phyloP scores from a whole-genome alignment of 2,888 invertebrate genomes.

The Coenonympha glycerion region DNA sequence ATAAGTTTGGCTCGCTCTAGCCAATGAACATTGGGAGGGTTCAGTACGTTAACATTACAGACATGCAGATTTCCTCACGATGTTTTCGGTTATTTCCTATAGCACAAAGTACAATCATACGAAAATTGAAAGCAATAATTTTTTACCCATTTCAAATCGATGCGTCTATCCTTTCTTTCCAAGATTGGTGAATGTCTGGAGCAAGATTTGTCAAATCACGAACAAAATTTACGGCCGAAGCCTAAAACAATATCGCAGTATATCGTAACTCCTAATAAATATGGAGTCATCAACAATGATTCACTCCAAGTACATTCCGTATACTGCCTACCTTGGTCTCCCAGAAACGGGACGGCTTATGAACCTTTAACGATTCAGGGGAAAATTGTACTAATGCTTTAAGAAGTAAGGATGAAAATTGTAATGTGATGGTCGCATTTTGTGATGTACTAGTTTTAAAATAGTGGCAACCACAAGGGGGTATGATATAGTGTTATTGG shows the following conservation, averaged over 20 bases:
- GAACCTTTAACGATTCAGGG: not conserved
- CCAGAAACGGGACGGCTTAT: slow-evolving; percentile 6
- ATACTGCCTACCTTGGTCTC: slow-evolving; percentile 19
- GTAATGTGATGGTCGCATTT: not conserved
- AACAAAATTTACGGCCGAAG: slow-evolving; percentile 17
- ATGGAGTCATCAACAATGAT: slow-evolving; percentile 38
- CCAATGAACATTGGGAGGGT: no score
- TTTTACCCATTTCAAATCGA: not conserved
- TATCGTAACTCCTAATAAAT: slow-evolving; percentile 36
- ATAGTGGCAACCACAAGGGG: slow-evolving; percentile 31
- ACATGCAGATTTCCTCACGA: no score
- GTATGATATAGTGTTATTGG: slow-evolving; percentile 37
- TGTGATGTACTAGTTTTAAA: slow-evolving; percentile 25
- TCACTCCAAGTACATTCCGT: slow-evolving; percentile 26
- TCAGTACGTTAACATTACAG: no score
- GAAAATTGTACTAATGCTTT: not conserved
- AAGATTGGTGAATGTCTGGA: not conserved
- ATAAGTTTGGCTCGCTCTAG: no score
- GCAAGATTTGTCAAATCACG: slow-evolving; percentile 10
- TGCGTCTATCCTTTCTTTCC: not conserved
- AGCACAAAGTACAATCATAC: no score
- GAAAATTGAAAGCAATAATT: no score
- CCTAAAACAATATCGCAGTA: slow-evolving; percentile 25
- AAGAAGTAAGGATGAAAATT: slow-evolving; percentile 6
- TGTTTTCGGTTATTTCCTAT: no score